phyloP scores from a whole-genome alignment of 1,140 invertebrate genomes.

The Solen grandis region DNA sequence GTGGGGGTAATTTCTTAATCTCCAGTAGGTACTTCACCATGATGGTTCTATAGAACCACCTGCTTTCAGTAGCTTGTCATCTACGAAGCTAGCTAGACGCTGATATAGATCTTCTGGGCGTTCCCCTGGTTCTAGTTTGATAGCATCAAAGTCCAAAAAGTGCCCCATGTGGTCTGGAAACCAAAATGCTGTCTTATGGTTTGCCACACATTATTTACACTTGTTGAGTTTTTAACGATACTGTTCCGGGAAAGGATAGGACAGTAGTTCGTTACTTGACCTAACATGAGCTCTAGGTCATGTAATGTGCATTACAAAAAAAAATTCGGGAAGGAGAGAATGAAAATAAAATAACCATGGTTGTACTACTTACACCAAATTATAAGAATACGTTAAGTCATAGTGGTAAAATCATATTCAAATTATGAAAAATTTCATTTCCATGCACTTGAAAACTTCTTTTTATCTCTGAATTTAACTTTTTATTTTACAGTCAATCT shows the following conservation, averaged over 20 bases:
- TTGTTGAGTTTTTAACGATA: conserved; percentile 57
- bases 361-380: no score
- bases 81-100: conserved; percentile 47
- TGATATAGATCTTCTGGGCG: conserved; percentile 61
- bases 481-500: no score
- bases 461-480: no score
- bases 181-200: conserved; percentile 56
- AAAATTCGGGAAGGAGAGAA: no score
- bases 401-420: no score
- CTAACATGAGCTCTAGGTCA: conserved; percentile 58
- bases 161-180: conserved; percentile 59
- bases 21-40: conserved; percentile 15
- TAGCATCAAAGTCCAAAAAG: conserved; percentile 54
- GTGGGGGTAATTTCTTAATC: conserved; percentile 58
- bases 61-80: no score
- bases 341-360: no score
- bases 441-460: no score
- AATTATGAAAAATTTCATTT: no score
- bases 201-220: no score
- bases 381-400: no score
- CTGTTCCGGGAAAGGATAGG: conserved; percentile 57
- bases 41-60: conserved; percentile 46
- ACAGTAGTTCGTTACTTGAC: conserved; percentile 60
- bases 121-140: conserved; percentile 53
- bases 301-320: no score